Percentiles rank a stretch among this genome's conserved stretches.
Evolutionary conservation across 2,113 vertebrate species (phyloP).

Genomic region (Ariopsis seemanni): DNA sequence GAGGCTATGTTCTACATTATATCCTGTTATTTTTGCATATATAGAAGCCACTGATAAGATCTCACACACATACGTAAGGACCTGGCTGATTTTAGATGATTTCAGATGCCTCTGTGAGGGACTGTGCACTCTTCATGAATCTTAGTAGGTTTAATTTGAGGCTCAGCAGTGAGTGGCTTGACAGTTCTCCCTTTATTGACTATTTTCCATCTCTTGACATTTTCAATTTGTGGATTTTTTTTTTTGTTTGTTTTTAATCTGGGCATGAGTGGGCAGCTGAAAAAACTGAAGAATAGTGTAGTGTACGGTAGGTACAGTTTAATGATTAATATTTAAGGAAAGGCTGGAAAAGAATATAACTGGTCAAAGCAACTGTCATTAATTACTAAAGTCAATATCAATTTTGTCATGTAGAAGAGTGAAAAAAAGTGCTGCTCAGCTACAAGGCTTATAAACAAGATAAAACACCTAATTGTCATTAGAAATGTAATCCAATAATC

Average conservation of each 20-base stretch:
- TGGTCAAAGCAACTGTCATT: neutral
- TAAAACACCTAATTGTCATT: neutral
- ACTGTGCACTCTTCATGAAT: neutral
- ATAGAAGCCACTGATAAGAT: conserved; percentile 10
- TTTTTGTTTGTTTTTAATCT: neutral
- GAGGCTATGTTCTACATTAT: neutral
- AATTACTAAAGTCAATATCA: too few species aligned
- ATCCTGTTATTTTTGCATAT: neutral
- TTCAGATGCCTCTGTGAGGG: conserved; percentile 21
- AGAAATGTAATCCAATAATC: neutral
- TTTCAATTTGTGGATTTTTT: conserved; percentile 32
- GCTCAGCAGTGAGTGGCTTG: neutral
- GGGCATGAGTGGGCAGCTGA: conserved; percentile 37
- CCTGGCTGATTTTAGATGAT: conserved; percentile 27
- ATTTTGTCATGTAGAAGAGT: too few species aligned
- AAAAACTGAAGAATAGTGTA: neutral
- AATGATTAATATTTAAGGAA: neutral
- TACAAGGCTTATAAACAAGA: too few species aligned
- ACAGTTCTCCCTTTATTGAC: conserved; percentile 14
- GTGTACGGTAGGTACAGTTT: neutral
- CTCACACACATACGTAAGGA: neutral
- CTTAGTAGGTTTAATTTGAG: conserved; percentile 27
- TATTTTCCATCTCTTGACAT: conserved; percentile 46
- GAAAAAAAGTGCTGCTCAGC: too few species aligned
- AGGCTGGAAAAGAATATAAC: neutral